Percentiles rank a stretch among this genome's conserved stretches.
phyloP scores from a whole-genome alignment of 2,113 vertebrate genomes.

The Sciurus niger region DNA sequence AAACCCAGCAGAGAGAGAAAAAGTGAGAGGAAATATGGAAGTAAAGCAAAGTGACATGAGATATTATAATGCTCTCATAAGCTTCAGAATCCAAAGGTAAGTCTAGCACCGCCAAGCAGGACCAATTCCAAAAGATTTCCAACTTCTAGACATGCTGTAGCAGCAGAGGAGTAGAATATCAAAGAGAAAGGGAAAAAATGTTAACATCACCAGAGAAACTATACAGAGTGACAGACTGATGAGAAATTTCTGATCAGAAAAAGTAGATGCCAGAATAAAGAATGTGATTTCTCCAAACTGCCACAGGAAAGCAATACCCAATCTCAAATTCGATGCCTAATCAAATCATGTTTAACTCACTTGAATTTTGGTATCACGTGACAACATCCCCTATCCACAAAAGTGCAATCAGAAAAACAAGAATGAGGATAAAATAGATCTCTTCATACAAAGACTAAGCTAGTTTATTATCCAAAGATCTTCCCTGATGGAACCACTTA shows the following conservation, averaged over 20 bases:
- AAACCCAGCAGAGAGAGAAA: not conserved
- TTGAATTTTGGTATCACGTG: not conserved
- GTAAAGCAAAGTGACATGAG: not conserved
- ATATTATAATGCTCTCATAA: not conserved
- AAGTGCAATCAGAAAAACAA: not conserved
- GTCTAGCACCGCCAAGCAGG: not conserved
- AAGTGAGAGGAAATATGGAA: not conserved
- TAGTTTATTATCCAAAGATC: slow-evolving; percentile 12
- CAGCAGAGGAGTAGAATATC: not conserved
- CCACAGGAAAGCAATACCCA: not conserved
- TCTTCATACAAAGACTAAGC: not conserved
- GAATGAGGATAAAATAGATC: not conserved
- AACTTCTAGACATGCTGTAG: not conserved
- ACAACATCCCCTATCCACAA: not conserved
- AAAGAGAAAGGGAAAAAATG: not conserved
- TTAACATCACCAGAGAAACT: not conserved
- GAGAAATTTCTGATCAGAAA: not conserved
- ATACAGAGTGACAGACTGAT: not conserved
- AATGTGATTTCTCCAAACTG: not conserved
- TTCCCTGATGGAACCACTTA: slow-evolving; percentile 7
- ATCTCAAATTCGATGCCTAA: not conserved
- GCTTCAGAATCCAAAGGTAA: not conserved
- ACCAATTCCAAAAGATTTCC: not conserved
- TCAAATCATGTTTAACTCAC: not conserved
- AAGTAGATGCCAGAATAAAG: not conserved